Percentiles rank a stretch among this genome's conserved stretches.
phyloP scores from a whole-genome alignment of 2,888 invertebrate species.

The Melanchra persicariae region DNA sequence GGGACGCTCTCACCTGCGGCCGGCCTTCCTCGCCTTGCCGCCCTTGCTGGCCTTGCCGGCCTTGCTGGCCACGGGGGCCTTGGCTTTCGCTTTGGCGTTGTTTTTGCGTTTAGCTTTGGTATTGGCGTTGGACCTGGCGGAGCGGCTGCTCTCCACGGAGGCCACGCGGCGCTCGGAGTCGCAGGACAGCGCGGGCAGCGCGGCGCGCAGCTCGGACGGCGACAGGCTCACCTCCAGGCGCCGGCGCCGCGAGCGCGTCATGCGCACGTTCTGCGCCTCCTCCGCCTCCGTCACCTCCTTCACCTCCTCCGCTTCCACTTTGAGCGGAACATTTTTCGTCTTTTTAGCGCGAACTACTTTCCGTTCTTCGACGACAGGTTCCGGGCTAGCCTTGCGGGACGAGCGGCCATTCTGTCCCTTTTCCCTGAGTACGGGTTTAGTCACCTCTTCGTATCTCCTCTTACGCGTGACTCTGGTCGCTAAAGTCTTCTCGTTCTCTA shows the following conservation, averaged over 20 bases:
- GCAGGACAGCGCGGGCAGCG: conserved; percentile 79
- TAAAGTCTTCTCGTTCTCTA: conserved; percentile 83
- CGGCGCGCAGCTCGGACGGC: conserved; percentile 78
- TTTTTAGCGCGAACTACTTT: conserved; percentile 79
- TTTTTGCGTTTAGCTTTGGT: conserved; percentile 65
- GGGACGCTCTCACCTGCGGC: conserved; percentile 78
- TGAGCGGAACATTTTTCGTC: conserved; percentile 65
- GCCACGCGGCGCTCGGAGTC: conserved; percentile 81
- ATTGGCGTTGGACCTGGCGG: conserved; percentile 70
- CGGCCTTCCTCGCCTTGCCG: conserved; percentile 77
- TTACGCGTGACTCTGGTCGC: conserved; percentile 80
- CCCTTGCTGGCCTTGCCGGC: conserved; percentile 62
- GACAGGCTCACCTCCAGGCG: conserved; percentile 84
- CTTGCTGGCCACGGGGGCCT: conserved; percentile 66
- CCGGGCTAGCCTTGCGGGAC: conserved; percentile 71
- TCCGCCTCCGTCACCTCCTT: conserved; percentile 54
- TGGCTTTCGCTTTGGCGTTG: conserved; percentile 67
- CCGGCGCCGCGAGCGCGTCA: conserved; percentile 83
- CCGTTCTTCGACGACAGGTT: conserved; percentile 66
- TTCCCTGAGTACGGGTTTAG: conserved; percentile 84
- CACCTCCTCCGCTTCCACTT: conserved; percentile 68
- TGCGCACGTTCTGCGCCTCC: conserved; percentile 73
- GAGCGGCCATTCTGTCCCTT: conserved; percentile 84
- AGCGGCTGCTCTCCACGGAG: conserved; percentile 79
- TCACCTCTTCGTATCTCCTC: conserved; percentile 79